phyloP scores from a whole-genome alignment of 2,797 vertebrate genomes.

The Helostoma temminkii region DNA sequence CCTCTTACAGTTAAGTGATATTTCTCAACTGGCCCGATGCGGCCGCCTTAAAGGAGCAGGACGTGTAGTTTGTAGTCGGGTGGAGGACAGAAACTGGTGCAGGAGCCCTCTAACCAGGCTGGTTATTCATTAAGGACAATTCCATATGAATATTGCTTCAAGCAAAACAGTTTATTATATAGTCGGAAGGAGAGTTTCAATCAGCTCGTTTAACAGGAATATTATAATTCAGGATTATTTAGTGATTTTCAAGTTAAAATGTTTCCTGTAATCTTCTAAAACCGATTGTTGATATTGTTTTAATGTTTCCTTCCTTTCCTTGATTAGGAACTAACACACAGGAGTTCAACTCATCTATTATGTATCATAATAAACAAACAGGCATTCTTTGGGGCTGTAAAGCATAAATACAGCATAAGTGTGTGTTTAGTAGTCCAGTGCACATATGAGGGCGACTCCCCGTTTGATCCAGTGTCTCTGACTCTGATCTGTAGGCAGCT shows the following conservation, averaged over 20 bases:
- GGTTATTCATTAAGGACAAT: neutral
- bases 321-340: too few relatives aligned
- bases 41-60: conserved; percentile 79
- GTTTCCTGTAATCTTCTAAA: too few relatives aligned
- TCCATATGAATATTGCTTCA: neutral
- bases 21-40: conserved; percentile 58
- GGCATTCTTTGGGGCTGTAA: neutral
- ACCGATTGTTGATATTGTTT: too few relatives aligned
- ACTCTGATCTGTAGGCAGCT: conserved; percentile 84
- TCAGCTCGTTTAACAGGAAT: neutral
- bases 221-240: too few relatives aligned
- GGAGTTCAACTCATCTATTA: too few relatives aligned
- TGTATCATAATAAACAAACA: too few relatives aligned
- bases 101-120: neutral
- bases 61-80: conserved; percentile 12
- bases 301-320: too few relatives aligned
- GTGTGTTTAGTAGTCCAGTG: conserved; percentile 88
- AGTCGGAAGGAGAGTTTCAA: neutral
- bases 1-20: conserved; percentile 48
- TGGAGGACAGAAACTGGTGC: too few relatives aligned
- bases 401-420: neutral
- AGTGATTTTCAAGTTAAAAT: too few relatives aligned
- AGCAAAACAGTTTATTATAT: conserved; percentile 19
- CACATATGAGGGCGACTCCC: conserved; percentile 92
- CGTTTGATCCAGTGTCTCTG: conserved; percentile 93